These are phyloP conservation scores for Plagiodera versicolora DNA, from an alignment of 2,888 invertebrate genomes.

Conservation along the genomic window DNA sequence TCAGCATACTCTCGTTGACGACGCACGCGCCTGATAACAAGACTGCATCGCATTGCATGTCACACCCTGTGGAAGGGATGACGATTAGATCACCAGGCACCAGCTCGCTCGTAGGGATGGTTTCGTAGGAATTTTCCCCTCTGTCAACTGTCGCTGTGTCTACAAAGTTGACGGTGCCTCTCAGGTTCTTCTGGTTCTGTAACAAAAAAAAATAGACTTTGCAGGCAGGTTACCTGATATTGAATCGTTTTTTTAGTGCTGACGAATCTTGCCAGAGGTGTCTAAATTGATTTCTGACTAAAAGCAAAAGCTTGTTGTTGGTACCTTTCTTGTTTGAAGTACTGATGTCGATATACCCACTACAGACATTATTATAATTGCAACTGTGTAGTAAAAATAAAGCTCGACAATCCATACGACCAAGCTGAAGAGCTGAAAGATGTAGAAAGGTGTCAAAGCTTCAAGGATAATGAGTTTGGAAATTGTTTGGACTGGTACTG, in stretches of 20 bases:
- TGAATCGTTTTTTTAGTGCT: no score
- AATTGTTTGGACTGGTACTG: conserved; percentile 76
- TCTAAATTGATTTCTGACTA: no score
- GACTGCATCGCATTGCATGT: conserved; percentile 91
- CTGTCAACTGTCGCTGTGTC: conserved; percentile 69
- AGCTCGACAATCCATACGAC: conserved; percentile 85
- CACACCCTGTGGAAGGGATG: conserved; percentile 79
- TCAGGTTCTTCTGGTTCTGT: conserved; percentile 86
- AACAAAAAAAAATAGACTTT: conserved; percentile 19
- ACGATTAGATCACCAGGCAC: conserved; percentile 90
- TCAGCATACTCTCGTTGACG: conserved; percentile 94
- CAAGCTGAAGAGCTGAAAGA: conserved; percentile 92
- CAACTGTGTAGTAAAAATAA: conserved; percentile 86
- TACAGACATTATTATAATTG: conserved; percentile 81
- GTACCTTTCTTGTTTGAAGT: conserved; percentile 80
- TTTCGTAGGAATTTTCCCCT: conserved; percentile 54
- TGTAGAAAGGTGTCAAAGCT: conserved; percentile 93
- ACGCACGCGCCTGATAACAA: conserved; percentile 84
- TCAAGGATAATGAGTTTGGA: conserved; percentile 75
- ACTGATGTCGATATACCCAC: conserved; percentile 82
- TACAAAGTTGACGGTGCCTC: conserved; percentile 78
- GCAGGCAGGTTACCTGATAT: no score
- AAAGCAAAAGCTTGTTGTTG: no score
- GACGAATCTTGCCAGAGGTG: no score
- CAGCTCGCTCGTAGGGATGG: conserved; percentile 71